Percentiles rank a stretch among this genome's conserved stretches.
phyloP scores from a whole-genome alignment of 2,797 vertebrate genomes.

The Peromyscus nudipes region DNA sequence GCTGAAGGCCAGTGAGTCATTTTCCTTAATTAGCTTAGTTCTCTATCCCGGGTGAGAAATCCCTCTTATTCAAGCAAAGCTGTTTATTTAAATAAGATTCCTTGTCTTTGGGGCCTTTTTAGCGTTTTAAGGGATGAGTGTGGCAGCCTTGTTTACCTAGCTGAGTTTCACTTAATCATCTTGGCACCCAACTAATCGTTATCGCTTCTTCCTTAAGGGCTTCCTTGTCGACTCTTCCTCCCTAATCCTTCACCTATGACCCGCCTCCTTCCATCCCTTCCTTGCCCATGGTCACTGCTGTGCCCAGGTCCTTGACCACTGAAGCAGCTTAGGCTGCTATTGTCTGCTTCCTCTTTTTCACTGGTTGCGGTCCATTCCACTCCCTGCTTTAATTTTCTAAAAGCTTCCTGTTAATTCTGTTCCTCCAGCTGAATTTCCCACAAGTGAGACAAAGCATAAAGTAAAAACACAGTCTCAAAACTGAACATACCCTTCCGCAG shows the following conservation, averaged over 20 bases:
- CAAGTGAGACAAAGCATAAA: conserved; percentile 38
- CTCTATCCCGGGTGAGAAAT: conserved; percentile 58
- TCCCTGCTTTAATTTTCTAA: conserved; percentile 37
- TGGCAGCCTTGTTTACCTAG: conserved; percentile 46
- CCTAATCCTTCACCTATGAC: neutral
- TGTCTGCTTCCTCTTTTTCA: neutral
- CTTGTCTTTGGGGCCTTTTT: conserved; percentile 17
- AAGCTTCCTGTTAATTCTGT: neutral
- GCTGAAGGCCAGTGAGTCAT: conserved; percentile 51
- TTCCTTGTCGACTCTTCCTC: neutral
- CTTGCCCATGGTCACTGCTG: neutral
- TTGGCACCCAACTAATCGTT: conserved; percentile 35
- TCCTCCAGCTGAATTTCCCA: neutral
- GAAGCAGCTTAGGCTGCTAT: neutral
- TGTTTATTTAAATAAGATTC: conserved; percentile 58
- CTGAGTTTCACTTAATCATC: conserved; percentile 20
- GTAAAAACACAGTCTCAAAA: neutral
- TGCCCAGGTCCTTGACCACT: neutral
- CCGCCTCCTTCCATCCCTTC: neutral
- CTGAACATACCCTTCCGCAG: too few species aligned
- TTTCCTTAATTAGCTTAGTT: conserved; percentile 67
- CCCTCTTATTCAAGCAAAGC: conserved; percentile 56
- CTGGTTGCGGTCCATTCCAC: neutral
- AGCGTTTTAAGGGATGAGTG: conserved; percentile 20
- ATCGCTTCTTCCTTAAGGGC: conserved; percentile 26